Evolutionary conservation across 2,113 vertebrate genomes (phyloP).

Genomic region (Eupsittula cactorum): DNA sequence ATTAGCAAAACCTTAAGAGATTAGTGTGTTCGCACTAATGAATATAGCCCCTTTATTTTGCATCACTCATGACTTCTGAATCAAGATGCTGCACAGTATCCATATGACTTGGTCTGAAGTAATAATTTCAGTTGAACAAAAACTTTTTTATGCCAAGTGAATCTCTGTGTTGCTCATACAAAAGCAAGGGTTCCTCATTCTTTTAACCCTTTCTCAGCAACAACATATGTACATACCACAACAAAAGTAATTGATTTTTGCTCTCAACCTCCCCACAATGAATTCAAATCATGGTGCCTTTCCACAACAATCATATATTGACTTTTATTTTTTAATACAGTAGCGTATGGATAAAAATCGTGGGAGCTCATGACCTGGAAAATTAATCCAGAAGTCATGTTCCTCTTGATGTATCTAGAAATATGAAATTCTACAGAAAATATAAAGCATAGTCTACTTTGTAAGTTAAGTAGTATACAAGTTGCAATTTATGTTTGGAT

Average conservation of each 20-base stretch:
- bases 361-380: not conserved
- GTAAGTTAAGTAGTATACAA: not conserved
- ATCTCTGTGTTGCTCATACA: not conserved
- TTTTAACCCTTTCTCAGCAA: not conserved
- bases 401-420: not conserved
- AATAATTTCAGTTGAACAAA: not conserved
- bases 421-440: not conserved
- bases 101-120: not conserved
- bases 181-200: not conserved
- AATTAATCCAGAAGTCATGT: not conserved
- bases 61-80: not conserved
- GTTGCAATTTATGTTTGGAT: not conserved
- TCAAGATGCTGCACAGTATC: not conserved
- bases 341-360: not conserved
- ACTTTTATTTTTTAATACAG: not conserved
- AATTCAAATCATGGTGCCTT: not conserved
- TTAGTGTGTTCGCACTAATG: not conserved
- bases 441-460: not conserved
- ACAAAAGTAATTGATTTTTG: not conserved
- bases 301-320: not conserved
- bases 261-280: not conserved
- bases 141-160: not conserved
- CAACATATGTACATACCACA: accelerated
- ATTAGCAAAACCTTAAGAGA: not conserved
- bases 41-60: not conserved